Evolutionary conservation across 2,888 invertebrate genomes (phyloP).

Genomic region (Brassicogethes aeneus): DNA sequence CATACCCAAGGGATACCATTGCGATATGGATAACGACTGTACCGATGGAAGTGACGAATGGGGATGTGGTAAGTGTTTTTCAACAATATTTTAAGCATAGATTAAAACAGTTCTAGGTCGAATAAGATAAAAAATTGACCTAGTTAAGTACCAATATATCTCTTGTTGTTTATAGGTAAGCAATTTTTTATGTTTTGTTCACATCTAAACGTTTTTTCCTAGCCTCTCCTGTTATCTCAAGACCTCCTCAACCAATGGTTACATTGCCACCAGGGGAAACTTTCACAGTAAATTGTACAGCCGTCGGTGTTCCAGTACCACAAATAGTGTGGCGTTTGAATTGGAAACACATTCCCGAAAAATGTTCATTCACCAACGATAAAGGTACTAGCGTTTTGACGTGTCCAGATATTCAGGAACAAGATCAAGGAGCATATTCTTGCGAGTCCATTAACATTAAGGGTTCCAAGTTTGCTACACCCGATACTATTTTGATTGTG

Average conservation of each 20-base stretch:
- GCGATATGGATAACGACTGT: slow-evolving; percentile 84
- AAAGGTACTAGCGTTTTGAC: slow-evolving; percentile 76
- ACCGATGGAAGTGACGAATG: slow-evolving; percentile 71
- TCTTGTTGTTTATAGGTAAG: neutral
- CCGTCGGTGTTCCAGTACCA: slow-evolving; percentile 83
- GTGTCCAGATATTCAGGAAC: slow-evolving; percentile 58
- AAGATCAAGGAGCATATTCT: slow-evolving; percentile 93
- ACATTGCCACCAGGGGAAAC: slow-evolving; percentile 60
- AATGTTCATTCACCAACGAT: slow-evolving; percentile 61
- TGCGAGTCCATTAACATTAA: slow-evolving; percentile 91
- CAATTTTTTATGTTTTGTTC: neutral
- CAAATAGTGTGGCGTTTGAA: slow-evolving; percentile 93
- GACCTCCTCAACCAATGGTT: slow-evolving; percentile 66
- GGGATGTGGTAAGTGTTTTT: slow-evolving; percentile 66
- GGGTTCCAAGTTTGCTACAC: slow-evolving; percentile 76
- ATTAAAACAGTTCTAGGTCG: no score
- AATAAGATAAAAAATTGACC: neutral
- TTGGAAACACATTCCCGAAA: slow-evolving; percentile 87
- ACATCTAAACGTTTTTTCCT: slow-evolving; percentile 6
- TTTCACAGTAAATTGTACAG: slow-evolving; percentile 74
- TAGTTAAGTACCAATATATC: neutral
- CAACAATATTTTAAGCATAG: no score
- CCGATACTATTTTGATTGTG: slow-evolving; percentile 75
- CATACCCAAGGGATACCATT: slow-evolving; percentile 89
- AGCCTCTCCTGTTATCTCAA: slow-evolving; percentile 54